Percentiles rank a stretch among this genome's conserved stretches.
These are phyloP conservation scores for Noctilio leporinus DNA, from an alignment of 2,113 vertebrate species.

Conservation along the genomic window DNA sequence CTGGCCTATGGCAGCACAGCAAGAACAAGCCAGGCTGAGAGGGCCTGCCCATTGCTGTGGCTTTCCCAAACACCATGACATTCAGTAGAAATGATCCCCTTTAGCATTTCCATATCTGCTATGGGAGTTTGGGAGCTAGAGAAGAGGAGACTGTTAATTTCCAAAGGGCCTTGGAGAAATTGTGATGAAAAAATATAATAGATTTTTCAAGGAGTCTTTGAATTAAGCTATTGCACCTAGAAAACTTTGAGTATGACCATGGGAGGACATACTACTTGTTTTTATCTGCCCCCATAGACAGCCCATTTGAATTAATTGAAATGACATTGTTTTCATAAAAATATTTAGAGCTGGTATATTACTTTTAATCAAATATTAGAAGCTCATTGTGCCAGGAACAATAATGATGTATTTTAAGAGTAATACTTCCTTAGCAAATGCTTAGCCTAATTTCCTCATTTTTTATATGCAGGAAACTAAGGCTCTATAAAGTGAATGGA, in stretches of 20 bases:
- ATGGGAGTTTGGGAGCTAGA: not conserved
- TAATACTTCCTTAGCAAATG: not conserved
- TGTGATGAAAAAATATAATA: not conserved
- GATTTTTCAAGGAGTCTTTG: not conserved
- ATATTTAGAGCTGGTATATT: not conserved
- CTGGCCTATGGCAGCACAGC: not conserved
- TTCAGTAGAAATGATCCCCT: not conserved
- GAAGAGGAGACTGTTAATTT: not conserved
- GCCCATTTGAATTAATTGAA: not conserved
- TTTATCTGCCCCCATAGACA: not conserved
- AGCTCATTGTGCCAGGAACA: not conserved
- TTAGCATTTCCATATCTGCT: not conserved
- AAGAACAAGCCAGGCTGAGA: not conserved
- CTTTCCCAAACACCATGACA: not conserved
- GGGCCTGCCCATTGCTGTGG: not conserved
- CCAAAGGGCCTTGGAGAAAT: not conserved
- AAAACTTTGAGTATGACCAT: not conserved
- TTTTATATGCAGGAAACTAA: not conserved
- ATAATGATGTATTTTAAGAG: conserved; percentile 19
- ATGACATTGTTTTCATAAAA: conserved; percentile 16
- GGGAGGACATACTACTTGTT: not conserved
- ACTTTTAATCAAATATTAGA: conserved; percentile 27
- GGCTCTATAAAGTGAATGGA: not conserved
- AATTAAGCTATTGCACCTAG: not conserved
- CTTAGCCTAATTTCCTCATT: not conserved